phyloP scores from a whole-genome alignment of 1,140 invertebrate genomes.

The Hylaeus anthracinus region DNA sequence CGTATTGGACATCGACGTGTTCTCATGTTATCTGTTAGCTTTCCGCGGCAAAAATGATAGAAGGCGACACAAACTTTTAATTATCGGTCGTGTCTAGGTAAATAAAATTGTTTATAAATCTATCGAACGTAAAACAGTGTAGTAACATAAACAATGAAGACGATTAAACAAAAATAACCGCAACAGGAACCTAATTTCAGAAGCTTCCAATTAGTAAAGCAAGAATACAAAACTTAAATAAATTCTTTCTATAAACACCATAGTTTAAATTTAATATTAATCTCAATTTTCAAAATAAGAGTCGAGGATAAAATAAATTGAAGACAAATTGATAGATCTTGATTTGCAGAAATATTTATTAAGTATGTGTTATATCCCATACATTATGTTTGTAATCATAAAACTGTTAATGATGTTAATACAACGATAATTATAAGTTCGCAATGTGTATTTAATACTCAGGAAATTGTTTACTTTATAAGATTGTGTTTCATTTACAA shows the following conservation, averaged over 20 bases:
- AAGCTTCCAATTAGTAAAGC: too few species aligned
- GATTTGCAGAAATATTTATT: conserved; percentile 65
- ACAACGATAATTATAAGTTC: conserved; percentile 52
- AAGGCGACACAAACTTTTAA: background rate
- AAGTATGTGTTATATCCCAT: conserved; percentile 56
- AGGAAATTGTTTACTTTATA: conserved; percentile 30
- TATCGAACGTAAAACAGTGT: too few species aligned
- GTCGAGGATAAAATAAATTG: background rate
- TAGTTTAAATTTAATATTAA: too few species aligned
- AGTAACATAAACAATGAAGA: too few species aligned
- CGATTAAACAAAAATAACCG: too few species aligned
- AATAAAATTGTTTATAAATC: too few species aligned
- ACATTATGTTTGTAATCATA: conserved; percentile 59
- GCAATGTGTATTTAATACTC: conserved; percentile 47
- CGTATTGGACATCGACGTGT: conserved; percentile 14
- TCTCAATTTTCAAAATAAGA: background rate
- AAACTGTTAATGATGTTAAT: conserved; percentile 56
- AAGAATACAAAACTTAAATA: too few species aligned
- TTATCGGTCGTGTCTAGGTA: background rate
- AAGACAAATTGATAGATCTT: background rate
- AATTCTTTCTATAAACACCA: too few species aligned
- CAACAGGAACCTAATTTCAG: too few species aligned
- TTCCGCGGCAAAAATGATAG: background rate
- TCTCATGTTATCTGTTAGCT: background rate
- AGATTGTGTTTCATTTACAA: background rate